Percentiles rank a stretch among this genome's conserved stretches.
Conservation (phyloP, 2,797 vertebrate species). For the Molossus molossus region DNA sequence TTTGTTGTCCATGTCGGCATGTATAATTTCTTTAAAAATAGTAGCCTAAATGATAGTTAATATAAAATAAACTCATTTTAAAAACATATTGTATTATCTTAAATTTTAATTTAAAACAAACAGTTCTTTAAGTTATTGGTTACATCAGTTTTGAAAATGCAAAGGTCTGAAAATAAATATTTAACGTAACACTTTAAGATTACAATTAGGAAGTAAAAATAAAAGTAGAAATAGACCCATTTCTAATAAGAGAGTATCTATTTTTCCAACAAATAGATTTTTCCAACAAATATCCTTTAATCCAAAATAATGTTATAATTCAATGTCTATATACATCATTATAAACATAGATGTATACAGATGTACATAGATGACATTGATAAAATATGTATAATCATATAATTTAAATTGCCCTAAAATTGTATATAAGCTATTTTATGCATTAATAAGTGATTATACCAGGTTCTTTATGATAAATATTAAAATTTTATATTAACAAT, state of each 20-base stretch:
- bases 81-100: background rate
- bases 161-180: background rate
- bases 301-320: background rate
- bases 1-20: too few relatives aligned
- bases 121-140: background rate
- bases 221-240: background rate
- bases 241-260: background rate
- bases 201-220: background rate
- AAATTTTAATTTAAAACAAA: constrained; percentile 16
- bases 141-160: background rate
- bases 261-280: background rate
- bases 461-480: background rate
- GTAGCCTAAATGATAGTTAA: background rate
- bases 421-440: background rate
- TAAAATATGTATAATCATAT: background rate
- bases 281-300: background rate
- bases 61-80: background rate
- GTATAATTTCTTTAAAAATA: background rate
- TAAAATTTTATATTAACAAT: background rate
- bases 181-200: background rate
- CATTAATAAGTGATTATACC: background rate
- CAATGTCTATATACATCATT: background rate
- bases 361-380: background rate
- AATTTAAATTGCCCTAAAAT: background rate
- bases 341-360: too few relatives aligned